Evolutionary conservation across 2,113 vertebrate genomes (phyloP), one percentile per base, ranked within the genome.

Genomic region (Ammodytes dubius): DNA sequence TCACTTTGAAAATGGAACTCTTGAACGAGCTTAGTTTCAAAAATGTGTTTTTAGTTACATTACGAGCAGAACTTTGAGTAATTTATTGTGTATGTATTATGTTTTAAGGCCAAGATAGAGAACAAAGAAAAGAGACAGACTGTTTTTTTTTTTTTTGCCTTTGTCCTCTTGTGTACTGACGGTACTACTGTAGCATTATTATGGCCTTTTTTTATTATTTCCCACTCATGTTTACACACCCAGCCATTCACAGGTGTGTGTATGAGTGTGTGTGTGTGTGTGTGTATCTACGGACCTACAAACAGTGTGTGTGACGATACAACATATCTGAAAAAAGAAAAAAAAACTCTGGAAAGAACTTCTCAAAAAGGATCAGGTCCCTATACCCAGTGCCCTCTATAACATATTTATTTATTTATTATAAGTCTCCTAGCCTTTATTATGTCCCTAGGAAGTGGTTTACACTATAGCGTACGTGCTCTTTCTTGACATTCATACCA

Each of bases 351-450:
- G 4, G 43, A 60, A 49, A 57, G 77, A 87, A 64, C 77, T 79
- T 70, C 60, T 85, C 76, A 83, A 79, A 27, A 79, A 81, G 80
- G 73, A 84, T 70, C 63, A 52, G 76, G 81, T 86, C 85, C 86
- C 82, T 88, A 27, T 27, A 27, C 27, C 27, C 27, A 27, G 27
- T 27, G 85, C 85, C 87, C 69, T 74, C 82, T 91, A 85, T 83
- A 88, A 70, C 70, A 84, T 93, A 93, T 94, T 94, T 94, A 94
- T 94, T 94, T 94, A 95, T 95, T 95, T 95, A 95, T 95, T 93
- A 27, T 84, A 89, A 85, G 79, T 68, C 42, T 68, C 64, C n/a
- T 7, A 61, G 63, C 64, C 65, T 79, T 77, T 81, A 82, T 90
- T 67, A 27, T 27, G 35, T 3, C 40, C 69, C 60, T 65, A 61